These are phyloP conservation scores for Parazoanthus atlanticus DNA, from an alignment of 92 coral and sea anemone species.

Conservation along the genomic window DNA sequence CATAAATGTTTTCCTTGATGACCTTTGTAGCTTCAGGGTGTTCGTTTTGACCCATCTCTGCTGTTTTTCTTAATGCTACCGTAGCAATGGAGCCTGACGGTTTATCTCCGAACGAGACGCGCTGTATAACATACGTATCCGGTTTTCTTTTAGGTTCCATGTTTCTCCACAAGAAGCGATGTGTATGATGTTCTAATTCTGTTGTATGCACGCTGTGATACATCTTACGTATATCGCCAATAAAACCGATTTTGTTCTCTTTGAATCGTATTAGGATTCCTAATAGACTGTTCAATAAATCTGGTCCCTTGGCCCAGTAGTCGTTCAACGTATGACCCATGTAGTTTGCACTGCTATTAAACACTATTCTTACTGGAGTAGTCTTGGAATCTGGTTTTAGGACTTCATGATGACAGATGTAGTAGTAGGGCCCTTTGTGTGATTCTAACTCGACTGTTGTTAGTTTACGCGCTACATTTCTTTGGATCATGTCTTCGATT, in stretches of 20 bases:
- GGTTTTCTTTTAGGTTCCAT: neutral
- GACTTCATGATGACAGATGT: slow-evolving; percentile 1
- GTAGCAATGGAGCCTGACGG: slow-evolving; percentile 45
- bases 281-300: slow-evolving; percentile 9
- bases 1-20: slow-evolving; percentile 46
- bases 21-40: slow-evolving; percentile 36
- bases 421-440: neutral
- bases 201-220: neutral
- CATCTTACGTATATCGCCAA: neutral
- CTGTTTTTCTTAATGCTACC: slow-evolving; percentile 44
- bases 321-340: slow-evolving; percentile 29
- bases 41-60: slow-evolving; percentile 28
- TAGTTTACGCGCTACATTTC: slow-evolving; percentile 17
- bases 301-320: slow-evolving; percentile 17
- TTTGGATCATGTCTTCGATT: slow-evolving; percentile 20
- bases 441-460: neutral
- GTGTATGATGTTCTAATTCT: neutral
- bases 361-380: slow-evolving; percentile 22
- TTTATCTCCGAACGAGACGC: neutral
- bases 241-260: neutral
- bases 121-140: slow-evolving; percentile 26
- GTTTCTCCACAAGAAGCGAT: neutral
- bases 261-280: slow-evolving; percentile 7
- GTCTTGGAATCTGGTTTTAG: slow-evolving; percentile 5
- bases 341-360: slow-evolving; percentile 13